These are phyloP conservation scores for Drosophila putrida DNA, from an alignment of 2,888 invertebrate species.

Conservation along the genomic window DNA sequence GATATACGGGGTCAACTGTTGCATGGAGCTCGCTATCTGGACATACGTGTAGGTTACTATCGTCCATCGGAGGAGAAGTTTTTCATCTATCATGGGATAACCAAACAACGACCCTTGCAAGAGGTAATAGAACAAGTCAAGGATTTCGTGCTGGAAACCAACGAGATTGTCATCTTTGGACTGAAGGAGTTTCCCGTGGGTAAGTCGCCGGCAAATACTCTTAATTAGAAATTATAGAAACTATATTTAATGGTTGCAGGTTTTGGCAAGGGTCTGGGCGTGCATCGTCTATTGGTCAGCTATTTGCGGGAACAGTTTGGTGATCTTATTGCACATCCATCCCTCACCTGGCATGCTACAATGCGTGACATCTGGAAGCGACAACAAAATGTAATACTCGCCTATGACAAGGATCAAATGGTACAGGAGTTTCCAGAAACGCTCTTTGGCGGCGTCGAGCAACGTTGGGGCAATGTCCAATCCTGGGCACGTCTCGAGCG, in stretches of 20 bases:
- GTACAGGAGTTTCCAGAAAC: slow-evolving; percentile 82
- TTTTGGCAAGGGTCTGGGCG: slow-evolving; percentile 84
- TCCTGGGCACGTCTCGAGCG: slow-evolving; percentile 86
- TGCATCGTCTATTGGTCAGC: slow-evolving; percentile 87
- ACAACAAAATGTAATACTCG: slow-evolving; percentile 86
- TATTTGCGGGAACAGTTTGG: slow-evolving; percentile 87
- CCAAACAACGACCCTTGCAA: slow-evolving; percentile 86
- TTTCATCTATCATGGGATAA: slow-evolving; percentile 87
- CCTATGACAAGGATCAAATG: slow-evolving; percentile 86
- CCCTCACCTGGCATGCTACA: slow-evolving; percentile 85
- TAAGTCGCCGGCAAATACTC: slow-evolving; percentile 63
- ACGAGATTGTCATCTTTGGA: slow-evolving; percentile 88
- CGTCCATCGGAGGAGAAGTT: slow-evolving; percentile 83
- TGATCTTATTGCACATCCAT: slow-evolving; percentile 86
- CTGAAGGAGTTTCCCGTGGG: slow-evolving; percentile 88
- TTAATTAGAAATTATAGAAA: too few species aligned
- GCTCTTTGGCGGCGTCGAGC: slow-evolving; percentile 87
- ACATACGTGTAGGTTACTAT: slow-evolving; percentile 87
- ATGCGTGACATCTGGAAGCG: slow-evolving; percentile 86
- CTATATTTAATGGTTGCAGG: slow-evolving; percentile 73
- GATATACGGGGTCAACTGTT: slow-evolving; percentile 87
- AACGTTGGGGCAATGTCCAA: slow-evolving; percentile 90
- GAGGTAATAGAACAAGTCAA: slow-evolving; percentile 86
- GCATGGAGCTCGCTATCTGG: slow-evolving; percentile 88
- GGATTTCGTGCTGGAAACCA: slow-evolving; percentile 87